A percentile compares a stretch with the other conserved stretches of the same genome.
Evolutionary conservation across 2,113 vertebrate species (phyloP).

Genomic region (Planiliza haematocheilus): DNA sequence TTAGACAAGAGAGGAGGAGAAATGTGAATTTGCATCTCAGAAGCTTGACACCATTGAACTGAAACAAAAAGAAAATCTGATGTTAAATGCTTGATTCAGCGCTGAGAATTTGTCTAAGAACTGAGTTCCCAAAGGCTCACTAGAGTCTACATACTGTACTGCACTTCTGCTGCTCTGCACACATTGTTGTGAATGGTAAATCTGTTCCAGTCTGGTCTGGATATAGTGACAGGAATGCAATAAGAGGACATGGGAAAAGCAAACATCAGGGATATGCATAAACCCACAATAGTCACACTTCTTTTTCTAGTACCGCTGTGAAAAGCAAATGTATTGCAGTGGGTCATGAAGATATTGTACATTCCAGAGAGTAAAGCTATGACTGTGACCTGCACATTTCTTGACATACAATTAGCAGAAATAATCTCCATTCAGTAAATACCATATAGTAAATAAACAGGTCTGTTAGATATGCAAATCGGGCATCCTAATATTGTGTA

Average conservation of each 20-base stretch:
- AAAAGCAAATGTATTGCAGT: too few relatives aligned
- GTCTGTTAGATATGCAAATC: too few relatives aligned
- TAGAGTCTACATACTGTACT: slow-evolving; percentile 24
- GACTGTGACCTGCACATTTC: too few relatives aligned
- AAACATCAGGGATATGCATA: neutral
- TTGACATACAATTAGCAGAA: too few relatives aligned
- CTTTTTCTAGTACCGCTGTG: neutral
- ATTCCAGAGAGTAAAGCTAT: too few relatives aligned
- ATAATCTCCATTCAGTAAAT: too few relatives aligned
- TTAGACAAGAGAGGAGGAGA: neutral
- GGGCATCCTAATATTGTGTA: too few relatives aligned
- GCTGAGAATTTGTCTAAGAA: slow-evolving; percentile 40
- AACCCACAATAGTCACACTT: neutral
- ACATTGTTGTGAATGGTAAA: slow-evolving; percentile 26
- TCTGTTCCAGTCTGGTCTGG: slow-evolving; percentile 1
- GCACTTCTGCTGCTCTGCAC: slow-evolving; percentile 24
- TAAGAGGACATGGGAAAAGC: neutral
- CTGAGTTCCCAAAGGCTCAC: slow-evolving; percentile 36
- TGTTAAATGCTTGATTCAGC: slow-evolving; percentile 15
- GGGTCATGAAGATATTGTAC: too few relatives aligned
- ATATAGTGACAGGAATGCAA: slow-evolving; percentile 8
- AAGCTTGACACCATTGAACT: slow-evolving; percentile 10
- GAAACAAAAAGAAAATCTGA: slow-evolving; percentile 29
- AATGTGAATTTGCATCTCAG: slow-evolving; percentile 3
- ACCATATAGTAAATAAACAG: too few relatives aligned